phyloP scores from a whole-genome alignment of 1,140 invertebrate species.

The Drosophila athabasca region DNA sequence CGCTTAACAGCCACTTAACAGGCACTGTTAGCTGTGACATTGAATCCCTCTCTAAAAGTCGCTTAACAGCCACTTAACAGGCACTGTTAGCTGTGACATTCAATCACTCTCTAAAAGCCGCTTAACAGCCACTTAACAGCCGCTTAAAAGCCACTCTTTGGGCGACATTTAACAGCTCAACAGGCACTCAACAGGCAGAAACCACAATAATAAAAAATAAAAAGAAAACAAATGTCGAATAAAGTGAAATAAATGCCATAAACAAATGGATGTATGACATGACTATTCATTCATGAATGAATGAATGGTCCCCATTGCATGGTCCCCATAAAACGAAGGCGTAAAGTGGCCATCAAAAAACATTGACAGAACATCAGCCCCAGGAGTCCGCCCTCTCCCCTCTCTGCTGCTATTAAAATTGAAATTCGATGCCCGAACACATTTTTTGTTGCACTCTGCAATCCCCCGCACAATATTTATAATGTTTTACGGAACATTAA shows the following conservation, averaged over 20 bases:
- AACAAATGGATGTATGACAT: slow-evolving; percentile 44
- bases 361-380: slow-evolving; percentile 66
- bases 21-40: too few relatives aligned
- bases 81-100: neutral
- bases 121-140: too few relatives aligned
- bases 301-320: slow-evolving; percentile 34
- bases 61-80: too few relatives aligned
- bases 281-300: slow-evolving; percentile 53
- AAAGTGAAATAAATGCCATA: slow-evolving; percentile 44
- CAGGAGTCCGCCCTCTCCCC: too few relatives aligned
- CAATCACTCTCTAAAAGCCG: neutral
- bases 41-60: too few relatives aligned
- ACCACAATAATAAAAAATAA: too few relatives aligned
- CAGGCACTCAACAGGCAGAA: slow-evolving; percentile 38
- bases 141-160: too few relatives aligned
- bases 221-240: slow-evolving; percentile 15
- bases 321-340: slow-evolving; percentile 58
- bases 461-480: slow-evolving; percentile 42
- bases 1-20: too few relatives aligned
- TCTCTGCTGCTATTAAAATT: slow-evolving; percentile 64
- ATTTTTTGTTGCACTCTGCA: slow-evolving; percentile 61
- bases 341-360: slow-evolving; percentile 73
- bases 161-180: slow-evolving; percentile 14
- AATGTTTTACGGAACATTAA: slow-evolving; percentile 63
- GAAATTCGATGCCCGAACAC: slow-evolving; percentile 64